phyloP scores from a whole-genome alignment of 2,113 vertebrate species.

The Salvelinus sp. region DNA sequence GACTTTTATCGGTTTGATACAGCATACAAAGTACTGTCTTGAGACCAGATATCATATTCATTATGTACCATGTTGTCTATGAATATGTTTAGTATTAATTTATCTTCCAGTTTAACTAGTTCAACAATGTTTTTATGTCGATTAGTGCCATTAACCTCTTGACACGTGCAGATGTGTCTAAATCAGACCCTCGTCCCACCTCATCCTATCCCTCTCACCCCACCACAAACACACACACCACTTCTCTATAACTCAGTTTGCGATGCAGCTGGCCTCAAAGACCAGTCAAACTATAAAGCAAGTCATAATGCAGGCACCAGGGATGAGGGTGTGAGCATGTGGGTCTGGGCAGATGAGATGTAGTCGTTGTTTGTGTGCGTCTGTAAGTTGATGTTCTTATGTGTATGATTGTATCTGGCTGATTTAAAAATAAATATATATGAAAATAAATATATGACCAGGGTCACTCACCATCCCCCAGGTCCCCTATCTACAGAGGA shows the following conservation, averaged over 20 bases:
- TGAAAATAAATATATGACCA: background rate
- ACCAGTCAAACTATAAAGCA: too few species aligned
- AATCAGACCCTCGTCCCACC: background rate
- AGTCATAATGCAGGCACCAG: too few species aligned
- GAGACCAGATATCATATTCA: background rate
- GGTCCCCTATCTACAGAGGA: constrained; percentile 2
- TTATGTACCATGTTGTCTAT: background rate
- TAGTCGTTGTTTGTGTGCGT: too few species aligned
- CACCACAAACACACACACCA: background rate
- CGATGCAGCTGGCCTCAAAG: background rate
- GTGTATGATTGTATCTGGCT: too few species aligned
- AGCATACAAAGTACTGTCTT: background rate
- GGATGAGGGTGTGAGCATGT: too few species aligned
- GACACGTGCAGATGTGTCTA: background rate
- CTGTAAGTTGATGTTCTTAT: too few species aligned
- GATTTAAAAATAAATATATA: too few species aligned
- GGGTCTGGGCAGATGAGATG: too few species aligned
- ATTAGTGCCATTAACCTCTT: background rate
- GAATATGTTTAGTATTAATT: background rate
- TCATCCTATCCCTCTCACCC: background rate
- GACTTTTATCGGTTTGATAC: background rate
- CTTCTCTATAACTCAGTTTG: background rate
- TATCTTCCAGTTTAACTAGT: background rate
- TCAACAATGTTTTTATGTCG: background rate
- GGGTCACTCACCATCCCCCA: background rate